Base-by-base conservation (phyloP, 2,797 vertebrate genomes). In the Tapera naevia region DNA sequence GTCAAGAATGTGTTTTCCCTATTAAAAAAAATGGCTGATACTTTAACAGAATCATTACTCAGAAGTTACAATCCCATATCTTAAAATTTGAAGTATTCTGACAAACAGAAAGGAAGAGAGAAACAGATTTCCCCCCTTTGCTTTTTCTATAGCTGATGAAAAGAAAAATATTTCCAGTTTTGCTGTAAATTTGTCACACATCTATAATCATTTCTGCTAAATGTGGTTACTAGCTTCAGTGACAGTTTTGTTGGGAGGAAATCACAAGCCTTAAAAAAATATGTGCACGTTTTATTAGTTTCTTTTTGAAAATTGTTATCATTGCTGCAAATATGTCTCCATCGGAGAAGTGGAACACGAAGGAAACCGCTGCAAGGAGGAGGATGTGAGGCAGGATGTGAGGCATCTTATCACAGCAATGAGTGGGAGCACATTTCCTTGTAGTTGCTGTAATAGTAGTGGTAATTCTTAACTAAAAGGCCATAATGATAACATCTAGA, bases 201-300 rank as follows among this genome's bases (percentile, higher is more conserved):
- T 92, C 83, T 96, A 74, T 96, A 95, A 94, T 93, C 66, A 72
- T 94, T 95, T 89, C 93, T 94, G 48, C 72, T 94, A 95, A 96
- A 83, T 4, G 28, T 56, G 41, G 73, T 92, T 94, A 72, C 79
- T 37, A 88, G 91, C 64, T 89, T 58, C 91, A 91, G 70, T 86
- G 93, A 96, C 73, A 89, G 71, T 75, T 97, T 85, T 87, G 50
- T 58, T 74, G 69, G 80, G 70, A 74, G 50, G 75, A 94, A 97
- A 95, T 91, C 91, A 89, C 60, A 90, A 92, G 41, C 48, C 79
- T 91, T 61, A 54, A 48, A 24, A 95, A 25, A 24, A 18, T 7
- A 16, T 18, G 58, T 51, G 32, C 17, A 58, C 30, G 58, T 95
- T 92, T 93, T 89, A 87, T 94, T 94, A 89, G 66, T 53, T 88